These are phyloP conservation scores for Gymnothorax reevesii DNA, from an alignment of 2,797 vertebrate genomes.

Conservation along the genomic window DNA sequence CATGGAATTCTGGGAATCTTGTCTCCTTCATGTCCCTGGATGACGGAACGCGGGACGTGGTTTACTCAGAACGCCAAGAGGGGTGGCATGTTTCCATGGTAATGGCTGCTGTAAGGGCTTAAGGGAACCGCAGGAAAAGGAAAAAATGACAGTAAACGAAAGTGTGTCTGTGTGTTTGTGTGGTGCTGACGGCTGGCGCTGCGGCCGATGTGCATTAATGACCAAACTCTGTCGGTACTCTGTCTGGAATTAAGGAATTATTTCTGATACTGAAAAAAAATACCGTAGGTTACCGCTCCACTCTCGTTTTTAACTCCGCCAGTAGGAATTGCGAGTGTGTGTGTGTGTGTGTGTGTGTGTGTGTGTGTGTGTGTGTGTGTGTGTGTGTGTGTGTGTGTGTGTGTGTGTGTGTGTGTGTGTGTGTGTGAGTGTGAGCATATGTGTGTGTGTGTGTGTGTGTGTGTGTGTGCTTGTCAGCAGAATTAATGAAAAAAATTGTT, in stretches of 20 bases:
- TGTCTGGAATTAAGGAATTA: not conserved
- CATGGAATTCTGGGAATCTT: slow-evolving; percentile 10
- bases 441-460: no score
- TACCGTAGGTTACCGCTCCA: not conserved
- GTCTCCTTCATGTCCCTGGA: not conserved
- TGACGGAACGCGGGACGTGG: not conserved
- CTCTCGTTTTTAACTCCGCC: not conserved
- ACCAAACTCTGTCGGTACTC: slow-evolving; percentile 5
- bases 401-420: no score
- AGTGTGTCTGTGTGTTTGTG: not conserved
- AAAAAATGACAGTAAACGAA: not conserved
- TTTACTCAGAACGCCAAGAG: no score
- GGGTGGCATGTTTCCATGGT: not conserved
- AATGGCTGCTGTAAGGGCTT: not conserved
- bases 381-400: no score
- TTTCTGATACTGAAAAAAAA: not conserved
- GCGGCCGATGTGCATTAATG: not conserved
- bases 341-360: no score
- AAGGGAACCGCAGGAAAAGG: not conserved
- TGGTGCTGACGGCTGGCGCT: no score
- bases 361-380: no score
- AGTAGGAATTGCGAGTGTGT: no score
- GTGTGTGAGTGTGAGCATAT: no score
- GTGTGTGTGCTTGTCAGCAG: no score
- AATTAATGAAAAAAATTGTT: no score